Evolutionary conservation across 2,113 vertebrate species (phyloP), one percentile per base, ranked within the genome.

Genomic region (Engystomops pustulosus): DNA sequence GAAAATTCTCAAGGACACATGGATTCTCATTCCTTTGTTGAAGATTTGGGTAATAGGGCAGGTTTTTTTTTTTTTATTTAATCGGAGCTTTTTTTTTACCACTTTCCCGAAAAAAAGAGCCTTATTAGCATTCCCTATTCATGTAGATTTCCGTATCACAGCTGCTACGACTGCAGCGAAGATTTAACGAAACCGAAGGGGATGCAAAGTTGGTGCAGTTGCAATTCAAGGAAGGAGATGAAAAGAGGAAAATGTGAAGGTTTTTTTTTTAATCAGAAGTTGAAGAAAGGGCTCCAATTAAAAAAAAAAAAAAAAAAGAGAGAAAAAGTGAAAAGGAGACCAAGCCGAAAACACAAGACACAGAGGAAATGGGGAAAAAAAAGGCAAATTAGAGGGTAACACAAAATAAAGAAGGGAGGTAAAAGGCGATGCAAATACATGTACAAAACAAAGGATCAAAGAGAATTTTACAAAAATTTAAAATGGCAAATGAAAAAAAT

Each of bases 101-200:
- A 78, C 30, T 88, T 79, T 86, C 84, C 83, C 27, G 7, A 62
- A 88, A 45, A 83, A 88, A 88, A 88, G 86, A 0, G 0, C 62
- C 32, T 79, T 51, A 90, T 90, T 89, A 91, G 89, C 89, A 89
- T 91, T 91, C 89, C 86, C 89, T 87, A 90, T 90, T 89, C 86
- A 90, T 85, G 79, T 89, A 68, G 82, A 88, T 79, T 88, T 87
- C 87, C 87, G 78, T 85, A 88, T 85, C 88, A 89, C 87, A 90
- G 90, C 88, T 91, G 88, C 90, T 88, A 51, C 85, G 86, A 90
- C 87, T 89, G 87, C 87, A 90, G 88, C 90, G 85, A 91, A 89
- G 87, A 91, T 84, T 84, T 84, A 79, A 84, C 72, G 58, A 84
- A 84, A 84, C 72, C 15, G 58, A 77, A 25, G 4, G 81, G 81